These are phyloP conservation scores for Ginglymostoma cirratum DNA, from an alignment of 2,113 vertebrate genomes.

Conservation along the genomic window DNA sequence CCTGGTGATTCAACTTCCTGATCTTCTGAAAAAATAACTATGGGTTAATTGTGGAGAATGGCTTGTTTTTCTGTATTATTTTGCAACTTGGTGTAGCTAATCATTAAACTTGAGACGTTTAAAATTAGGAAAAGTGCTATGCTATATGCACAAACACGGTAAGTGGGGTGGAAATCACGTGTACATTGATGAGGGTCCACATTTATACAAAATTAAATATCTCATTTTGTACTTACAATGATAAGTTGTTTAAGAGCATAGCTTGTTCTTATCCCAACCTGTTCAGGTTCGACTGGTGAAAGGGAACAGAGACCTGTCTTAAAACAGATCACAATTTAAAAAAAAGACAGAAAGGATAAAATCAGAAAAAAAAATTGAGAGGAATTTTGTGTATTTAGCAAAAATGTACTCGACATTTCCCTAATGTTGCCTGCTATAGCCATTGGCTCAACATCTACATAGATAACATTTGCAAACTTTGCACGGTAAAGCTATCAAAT, in stretches of 20 bases:
- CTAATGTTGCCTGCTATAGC: background rate
- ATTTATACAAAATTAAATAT: background rate
- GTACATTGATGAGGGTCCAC: background rate
- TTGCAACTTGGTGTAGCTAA: background rate
- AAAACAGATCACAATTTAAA: background rate
- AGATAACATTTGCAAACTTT: background rate
- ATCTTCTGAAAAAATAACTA: background rate
- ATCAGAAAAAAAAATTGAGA: background rate
- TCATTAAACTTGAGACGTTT: background rate
- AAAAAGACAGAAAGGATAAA: background rate
- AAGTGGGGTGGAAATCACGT: background rate
- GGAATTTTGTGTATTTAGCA: background rate
- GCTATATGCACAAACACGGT: background rate
- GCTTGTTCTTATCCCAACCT: background rate
- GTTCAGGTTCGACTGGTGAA: background rate
- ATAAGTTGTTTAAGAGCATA: background rate
- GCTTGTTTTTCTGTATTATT: background rate
- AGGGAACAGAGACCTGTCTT: background rate
- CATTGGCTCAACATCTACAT: background rate
- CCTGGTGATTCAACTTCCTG: background rate
- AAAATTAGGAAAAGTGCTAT: background rate
- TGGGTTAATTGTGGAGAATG: background rate
- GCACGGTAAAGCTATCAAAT: background rate
- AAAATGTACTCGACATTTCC: background rate
- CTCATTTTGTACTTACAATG: background rate